Percentiles rank a stretch among this genome's conserved stretches.
Conservation (phyloP, 2,888 invertebrate species). For the Erynnis tages region DNA sequence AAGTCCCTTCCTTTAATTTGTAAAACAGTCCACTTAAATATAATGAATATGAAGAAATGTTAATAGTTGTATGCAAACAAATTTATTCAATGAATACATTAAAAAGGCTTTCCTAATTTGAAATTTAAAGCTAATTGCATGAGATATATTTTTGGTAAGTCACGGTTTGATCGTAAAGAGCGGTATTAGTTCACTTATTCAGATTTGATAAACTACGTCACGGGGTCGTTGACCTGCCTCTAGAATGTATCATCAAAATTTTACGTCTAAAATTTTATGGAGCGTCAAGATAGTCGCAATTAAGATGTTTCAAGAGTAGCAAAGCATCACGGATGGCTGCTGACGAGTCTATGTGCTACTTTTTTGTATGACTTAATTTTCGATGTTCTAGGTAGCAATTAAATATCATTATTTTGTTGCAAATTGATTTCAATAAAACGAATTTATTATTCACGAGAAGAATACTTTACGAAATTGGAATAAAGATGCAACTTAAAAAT, state of each 20-base stretch:
- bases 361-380: constrained; percentile 35
- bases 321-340: constrained; percentile 59
- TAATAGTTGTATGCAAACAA: too few species aligned
- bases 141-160: background rate
- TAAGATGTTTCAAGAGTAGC: constrained; percentile 62
- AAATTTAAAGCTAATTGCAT: background rate
- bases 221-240: constrained; percentile 58
- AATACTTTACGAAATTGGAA: background rate
- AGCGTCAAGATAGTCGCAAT: constrained; percentile 69
- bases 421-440: constrained; percentile 14
- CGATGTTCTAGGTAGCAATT: constrained; percentile 30
- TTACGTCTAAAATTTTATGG: constrained; percentile 71
- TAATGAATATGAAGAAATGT: too few species aligned
- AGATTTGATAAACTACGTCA: constrained; percentile 30
- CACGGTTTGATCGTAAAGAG: background rate
- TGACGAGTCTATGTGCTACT: constrained; percentile 41
- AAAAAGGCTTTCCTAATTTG: background rate
- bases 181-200: constrained; percentile 18
- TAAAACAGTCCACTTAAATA: too few species aligned
- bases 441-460: background rate
- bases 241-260: constrained; percentile 59
- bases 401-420: constrained; percentile 32
- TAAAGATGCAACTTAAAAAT: too few species aligned
- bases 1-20: too few species aligned
- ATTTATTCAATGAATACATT: background rate